Evolutionary conservation across 2,113 vertebrate species (phyloP).

Genomic region (Paramisgurnus dabryanus): DNA sequence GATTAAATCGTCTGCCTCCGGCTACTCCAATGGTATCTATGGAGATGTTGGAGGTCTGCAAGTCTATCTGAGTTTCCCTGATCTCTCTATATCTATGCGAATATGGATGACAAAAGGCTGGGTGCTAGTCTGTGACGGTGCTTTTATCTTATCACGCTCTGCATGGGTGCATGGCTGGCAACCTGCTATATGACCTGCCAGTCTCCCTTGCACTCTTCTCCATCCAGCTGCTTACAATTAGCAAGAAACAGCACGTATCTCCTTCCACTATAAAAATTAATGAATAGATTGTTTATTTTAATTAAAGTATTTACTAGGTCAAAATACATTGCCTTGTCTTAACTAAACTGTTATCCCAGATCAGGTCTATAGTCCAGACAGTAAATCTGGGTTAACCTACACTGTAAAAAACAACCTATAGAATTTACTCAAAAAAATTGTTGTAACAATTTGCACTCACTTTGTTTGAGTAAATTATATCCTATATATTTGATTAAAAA

Average conservation of each 20-base stretch:
- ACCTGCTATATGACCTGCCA: constrained; percentile 56
- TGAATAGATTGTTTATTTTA: background rate
- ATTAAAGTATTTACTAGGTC: background rate
- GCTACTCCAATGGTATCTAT: constrained; percentile 68
- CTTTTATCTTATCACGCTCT: constrained; percentile 73
- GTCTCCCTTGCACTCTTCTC: constrained; percentile 29
- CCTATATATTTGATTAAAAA: too few species aligned
- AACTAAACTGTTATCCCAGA: constrained; percentile 52
- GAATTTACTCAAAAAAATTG: too few species aligned
- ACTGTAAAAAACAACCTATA: too few species aligned
- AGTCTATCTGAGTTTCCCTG: constrained; percentile 59
- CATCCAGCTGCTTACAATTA: background rate
- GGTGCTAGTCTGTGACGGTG: constrained; percentile 58
- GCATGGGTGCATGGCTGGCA: constrained; percentile 57
- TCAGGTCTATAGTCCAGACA: constrained; percentile 62
- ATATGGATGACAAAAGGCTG: constrained; percentile 65
- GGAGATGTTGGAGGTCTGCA: constrained; percentile 65
- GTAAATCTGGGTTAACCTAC: constrained; percentile 70
- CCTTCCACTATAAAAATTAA: constrained; percentile 18
- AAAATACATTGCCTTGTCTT: constrained; percentile 41
- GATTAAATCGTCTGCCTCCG: constrained; percentile 9
- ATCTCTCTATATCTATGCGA: constrained; percentile 76
- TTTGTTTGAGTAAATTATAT: too few species aligned
- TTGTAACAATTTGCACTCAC: too few species aligned
- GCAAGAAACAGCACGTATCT: background rate